Evolutionary conservation across 1,140 invertebrate genomes (phyloP), one percentile per base, ranked within the genome.

Genomic region (Drosophila burlai): DNA sequence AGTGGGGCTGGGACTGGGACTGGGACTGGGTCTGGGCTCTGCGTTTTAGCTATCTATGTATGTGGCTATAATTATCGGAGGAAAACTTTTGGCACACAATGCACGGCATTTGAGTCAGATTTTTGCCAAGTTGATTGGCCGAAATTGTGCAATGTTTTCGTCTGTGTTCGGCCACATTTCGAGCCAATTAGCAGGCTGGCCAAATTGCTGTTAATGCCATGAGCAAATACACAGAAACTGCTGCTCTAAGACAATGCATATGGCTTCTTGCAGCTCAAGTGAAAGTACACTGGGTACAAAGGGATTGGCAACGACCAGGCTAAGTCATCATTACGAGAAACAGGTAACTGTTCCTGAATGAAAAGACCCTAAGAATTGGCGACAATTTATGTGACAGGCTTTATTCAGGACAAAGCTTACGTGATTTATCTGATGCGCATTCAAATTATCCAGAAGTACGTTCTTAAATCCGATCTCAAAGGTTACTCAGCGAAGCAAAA

Each of bases 1-100:
- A 63, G 54, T 83, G 55, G 62, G 45, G 63, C 38, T 60, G 40
- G 46, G 16, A 34, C n/a, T 24, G 38, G 18, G 38, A 45, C 9
- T 16, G 47, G 76, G 65, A 61, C 57, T 80, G 43, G 38, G 54
- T 47, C 26, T 50, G 66, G 68, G 64, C 68, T 74, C 54, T 38
- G 29, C 57, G 21, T 49, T 57, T 79, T 40, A 42, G 42, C 43
- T 62, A 57, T 55, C 49, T 52, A 18, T 54, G 62, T 52, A 18
- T 54, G 62, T 43, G 49, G 61, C 60, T 57, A 64, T 83, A 84
- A 80, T 85, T 85, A 84, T 68, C 47, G 57, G 49, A 83, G 67
- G 79, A 79, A 86, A 84, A 87, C 79, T 66, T 83, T 80, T 78
- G 72, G 84, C 77, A 67, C 65, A 87, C 84, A 87, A 89, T 78